Evolutionary conservation across 2,797 vertebrate species (phyloP).

Genomic region (Lemur catta): DNA sequence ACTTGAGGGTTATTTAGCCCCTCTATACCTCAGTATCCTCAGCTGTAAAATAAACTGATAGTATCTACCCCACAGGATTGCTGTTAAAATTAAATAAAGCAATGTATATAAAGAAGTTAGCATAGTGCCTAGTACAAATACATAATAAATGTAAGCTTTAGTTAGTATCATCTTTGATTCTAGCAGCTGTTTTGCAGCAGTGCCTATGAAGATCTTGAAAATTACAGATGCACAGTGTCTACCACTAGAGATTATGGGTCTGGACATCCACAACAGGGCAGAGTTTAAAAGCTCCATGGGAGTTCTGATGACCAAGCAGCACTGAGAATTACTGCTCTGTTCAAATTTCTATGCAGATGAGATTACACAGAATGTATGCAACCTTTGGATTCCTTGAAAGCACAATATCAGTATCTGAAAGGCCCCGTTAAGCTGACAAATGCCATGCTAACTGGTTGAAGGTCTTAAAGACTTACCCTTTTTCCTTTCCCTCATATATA

Average conservation of each 20-base stretch:
- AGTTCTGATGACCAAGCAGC: neutral
- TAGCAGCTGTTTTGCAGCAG: neutral
- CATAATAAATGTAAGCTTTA: neutral
- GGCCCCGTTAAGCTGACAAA: neutral
- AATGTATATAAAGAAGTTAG: neutral
- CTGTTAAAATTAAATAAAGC: neutral
- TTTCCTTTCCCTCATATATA: neutral
- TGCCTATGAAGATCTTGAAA: neutral
- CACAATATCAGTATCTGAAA: neutral
- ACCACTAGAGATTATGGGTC: neutral
- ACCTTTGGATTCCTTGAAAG: neutral
- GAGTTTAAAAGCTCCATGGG: neutral
- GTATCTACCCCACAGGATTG: neutral
- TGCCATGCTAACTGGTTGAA: neutral
- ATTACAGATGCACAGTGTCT: neutral
- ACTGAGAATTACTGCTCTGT: neutral
- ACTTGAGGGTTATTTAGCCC: neutral
- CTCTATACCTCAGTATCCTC: neutral
- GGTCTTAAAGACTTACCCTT: neutral
- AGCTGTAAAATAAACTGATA: neutral
- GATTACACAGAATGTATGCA: neutral
- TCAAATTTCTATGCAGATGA: neutral
- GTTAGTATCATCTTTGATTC: neutral
- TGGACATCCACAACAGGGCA: neutral
- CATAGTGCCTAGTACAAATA: neutral